phyloP scores from a whole-genome alignment of 2,888 invertebrate genomes.

The Lymantria dispar region DNA sequence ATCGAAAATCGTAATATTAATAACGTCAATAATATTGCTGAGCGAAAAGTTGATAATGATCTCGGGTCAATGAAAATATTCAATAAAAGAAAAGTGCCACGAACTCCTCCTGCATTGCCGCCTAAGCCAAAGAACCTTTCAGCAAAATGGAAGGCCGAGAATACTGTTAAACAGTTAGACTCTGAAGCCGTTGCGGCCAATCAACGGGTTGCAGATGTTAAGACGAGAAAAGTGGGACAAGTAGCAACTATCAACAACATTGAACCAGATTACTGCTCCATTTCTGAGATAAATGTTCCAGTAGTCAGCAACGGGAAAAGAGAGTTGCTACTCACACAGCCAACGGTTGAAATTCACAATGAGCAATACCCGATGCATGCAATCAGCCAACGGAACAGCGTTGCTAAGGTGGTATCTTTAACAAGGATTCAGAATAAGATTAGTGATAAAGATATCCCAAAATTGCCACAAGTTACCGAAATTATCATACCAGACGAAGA shows the following conservation, averaged over 20 bases:
- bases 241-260: constrained; percentile 72
- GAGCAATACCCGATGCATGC: constrained; percentile 73
- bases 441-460: constrained; percentile 85
- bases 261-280: constrained; percentile 90
- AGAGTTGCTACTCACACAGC: constrained; percentile 79
- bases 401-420: constrained; percentile 72
- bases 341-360: constrained; percentile 77
- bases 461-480: constrained; percentile 88
- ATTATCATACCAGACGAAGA: constrained; percentile 87
- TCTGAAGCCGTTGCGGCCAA: constrained; percentile 82
- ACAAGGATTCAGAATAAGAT: constrained; percentile 73
- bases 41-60: constrained; percentile 68
- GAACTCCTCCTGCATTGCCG: constrained; percentile 88
- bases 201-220: constrained; percentile 83
- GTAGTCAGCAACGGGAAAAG: constrained; percentile 82
- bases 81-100: constrained; percentile 81
- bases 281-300: constrained; percentile 87
- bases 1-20: constrained; percentile 70
- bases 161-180: constrained; percentile 72
- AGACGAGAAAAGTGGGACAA: constrained; percentile 77
- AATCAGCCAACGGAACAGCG: constrained; percentile 64
- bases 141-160: constrained; percentile 84
- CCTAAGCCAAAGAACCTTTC: constrained; percentile 89
- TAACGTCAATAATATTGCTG: constrained; percentile 53
- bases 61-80: constrained; percentile 72